These are phyloP conservation scores for Neostethus bicornis DNA, from an alignment of 2,797 vertebrate genomes.

Conservation along the genomic window DNA sequence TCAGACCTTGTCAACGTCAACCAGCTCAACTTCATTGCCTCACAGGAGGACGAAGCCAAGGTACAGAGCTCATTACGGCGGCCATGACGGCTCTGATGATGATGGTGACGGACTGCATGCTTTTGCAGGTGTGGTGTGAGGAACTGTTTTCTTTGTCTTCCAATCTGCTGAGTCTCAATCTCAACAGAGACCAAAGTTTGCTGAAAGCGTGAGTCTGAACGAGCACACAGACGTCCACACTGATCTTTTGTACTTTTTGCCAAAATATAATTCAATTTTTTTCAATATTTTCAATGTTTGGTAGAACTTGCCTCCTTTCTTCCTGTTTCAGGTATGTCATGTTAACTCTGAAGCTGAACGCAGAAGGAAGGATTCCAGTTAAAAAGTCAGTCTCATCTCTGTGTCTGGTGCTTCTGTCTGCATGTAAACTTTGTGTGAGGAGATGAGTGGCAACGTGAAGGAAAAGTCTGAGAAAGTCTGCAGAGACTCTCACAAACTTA, in stretches of 20 bases:
- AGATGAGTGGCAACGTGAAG: conserved; percentile 22
- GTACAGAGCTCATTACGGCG: conserved; percentile 66
- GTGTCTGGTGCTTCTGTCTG: conserved; percentile 8
- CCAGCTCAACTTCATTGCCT: conserved; percentile 94
- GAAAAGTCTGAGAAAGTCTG: conserved; percentile 57
- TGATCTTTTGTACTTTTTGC: not conserved
- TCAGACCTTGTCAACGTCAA: conserved; percentile 95
- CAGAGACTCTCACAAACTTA: conserved; percentile 57
- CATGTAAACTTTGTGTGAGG: conserved; percentile 4
- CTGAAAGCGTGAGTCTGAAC: conserved; percentile 92
- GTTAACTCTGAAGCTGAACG: conserved; percentile 91
- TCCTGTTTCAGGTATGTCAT: conserved; percentile 79
- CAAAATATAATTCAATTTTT: too few relatives aligned
- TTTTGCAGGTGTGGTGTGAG: conserved; percentile 91
- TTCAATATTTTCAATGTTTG: too few relatives aligned
- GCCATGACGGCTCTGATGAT: not conserved
- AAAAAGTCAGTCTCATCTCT: conserved; percentile 88
- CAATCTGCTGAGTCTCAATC: conserved; percentile 94
- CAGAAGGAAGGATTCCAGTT: conserved; percentile 93
- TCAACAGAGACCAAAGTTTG: conserved; percentile 93
- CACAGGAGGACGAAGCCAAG: conserved; percentile 97
- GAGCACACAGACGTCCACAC: conserved; percentile 14
- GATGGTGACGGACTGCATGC: conserved; percentile 3
- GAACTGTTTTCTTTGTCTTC: conserved; percentile 95
- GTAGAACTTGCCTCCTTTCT: not conserved